Base-by-base conservation (phyloP, 1,140 invertebrate genomes). In the Dinoponera quadriceps region DNA sequence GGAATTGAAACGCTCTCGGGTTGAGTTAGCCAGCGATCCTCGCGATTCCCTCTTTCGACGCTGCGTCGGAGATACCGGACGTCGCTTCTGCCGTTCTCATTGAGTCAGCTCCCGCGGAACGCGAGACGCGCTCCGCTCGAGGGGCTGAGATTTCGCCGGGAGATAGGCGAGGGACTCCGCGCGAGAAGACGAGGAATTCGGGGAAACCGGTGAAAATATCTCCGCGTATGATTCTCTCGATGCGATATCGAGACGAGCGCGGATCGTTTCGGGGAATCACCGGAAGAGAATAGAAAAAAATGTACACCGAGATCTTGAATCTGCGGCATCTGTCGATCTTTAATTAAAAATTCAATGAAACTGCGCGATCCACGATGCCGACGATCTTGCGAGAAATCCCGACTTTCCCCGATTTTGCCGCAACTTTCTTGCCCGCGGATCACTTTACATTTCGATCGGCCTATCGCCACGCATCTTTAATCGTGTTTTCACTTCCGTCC, bases 1-100 rank as follows among this genome's bases (percentile, higher is more conserved):
- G 83, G 66, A 85, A 85, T 87, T 87, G 72, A 83, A 87, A 87
- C 83, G 85, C 78, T 83, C 72, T 59, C 60, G 68, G 68, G 72
- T 69, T 54, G 59, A 59, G 54, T 44, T 57, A 86, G 72, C 80
- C 84, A 73, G 62, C 73, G 54, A 71, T 78, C 66, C 60, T 75
- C 51, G n/a, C 48, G 71, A 54, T 83, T 33, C 33, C 20, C 44
- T 25, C 27, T 16, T 49, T 18, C 65, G 51, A 60, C 38, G 27
- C 27, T 29, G 18, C 29, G 13, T 68, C 29, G 59, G 77, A 59
- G 55, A 75, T 85, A 85, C 71, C 62, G 25, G 66, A 25, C 29
- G 11, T 75, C 54, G 65, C 25, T 33, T 55, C 65, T 54, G 33
- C 65, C 38, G 27, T 68, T n/a, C 38, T 25, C 77, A 68, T 82